Evolutionary conservation across 2,113 vertebrate genomes (phyloP).

Genomic region (Sciurus niger): DNA sequence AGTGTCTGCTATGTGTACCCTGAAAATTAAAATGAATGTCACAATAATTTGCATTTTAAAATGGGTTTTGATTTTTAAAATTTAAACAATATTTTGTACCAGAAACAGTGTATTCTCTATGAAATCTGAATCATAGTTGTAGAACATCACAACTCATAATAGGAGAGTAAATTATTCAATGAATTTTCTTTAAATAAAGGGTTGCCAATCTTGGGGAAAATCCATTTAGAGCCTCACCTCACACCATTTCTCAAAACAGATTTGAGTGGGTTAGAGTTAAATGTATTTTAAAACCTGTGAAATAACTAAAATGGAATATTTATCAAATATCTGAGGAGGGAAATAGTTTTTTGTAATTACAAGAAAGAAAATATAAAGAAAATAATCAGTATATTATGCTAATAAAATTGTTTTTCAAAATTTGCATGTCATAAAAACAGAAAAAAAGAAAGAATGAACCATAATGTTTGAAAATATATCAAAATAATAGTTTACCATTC

Average conservation of each 20-base stretch:
- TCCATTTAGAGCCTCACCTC: conserved; percentile 49
- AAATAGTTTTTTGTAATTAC: conserved; percentile 5
- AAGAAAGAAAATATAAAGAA: conserved; percentile 50
- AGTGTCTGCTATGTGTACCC: not conserved
- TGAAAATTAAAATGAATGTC: not conserved
- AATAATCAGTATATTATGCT: not conserved
- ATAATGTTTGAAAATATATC: not conserved
- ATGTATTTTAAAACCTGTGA: conserved; percentile 49
- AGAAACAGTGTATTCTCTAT: conserved; percentile 18
- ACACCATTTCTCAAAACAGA: conserved; percentile 56
- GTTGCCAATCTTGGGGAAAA: conserved; percentile 70
- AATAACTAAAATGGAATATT: conserved; percentile 32
- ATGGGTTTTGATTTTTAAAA: not conserved
- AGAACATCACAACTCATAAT: not conserved
- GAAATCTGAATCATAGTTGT: conserved; percentile 46
- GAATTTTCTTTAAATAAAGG: conserved; percentile 66
- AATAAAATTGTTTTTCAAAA: conserved; percentile 20
- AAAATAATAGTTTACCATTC: not conserved
- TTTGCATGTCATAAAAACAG: not conserved
- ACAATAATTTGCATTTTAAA: conserved; percentile 51
- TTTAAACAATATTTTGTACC: conserved; percentile 31
- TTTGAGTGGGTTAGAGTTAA: not conserved
- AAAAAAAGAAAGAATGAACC: not conserved
- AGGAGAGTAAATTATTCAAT: conserved; percentile 44
- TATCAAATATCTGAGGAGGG: conserved; percentile 9